Evolutionary conservation across 2,113 vertebrate species (phyloP).

Genomic region (Dromiciops gliroides): DNA sequence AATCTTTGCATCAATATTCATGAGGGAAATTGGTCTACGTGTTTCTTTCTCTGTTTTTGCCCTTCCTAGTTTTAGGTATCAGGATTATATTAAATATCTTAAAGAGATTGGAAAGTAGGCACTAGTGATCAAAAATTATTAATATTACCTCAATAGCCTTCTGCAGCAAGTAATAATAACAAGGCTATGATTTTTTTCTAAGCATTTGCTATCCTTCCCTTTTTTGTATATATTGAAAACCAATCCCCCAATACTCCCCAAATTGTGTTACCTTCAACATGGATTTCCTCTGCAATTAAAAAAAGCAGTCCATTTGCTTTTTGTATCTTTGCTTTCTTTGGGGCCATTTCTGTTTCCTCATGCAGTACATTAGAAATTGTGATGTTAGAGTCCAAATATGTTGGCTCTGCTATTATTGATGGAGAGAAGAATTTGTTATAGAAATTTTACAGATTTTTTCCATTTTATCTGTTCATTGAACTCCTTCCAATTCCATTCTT

Average conservation of each 20-base stretch:
- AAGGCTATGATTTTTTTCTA: neutral
- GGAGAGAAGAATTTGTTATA: neutral
- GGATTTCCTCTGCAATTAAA: neutral
- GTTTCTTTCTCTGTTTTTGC: neutral
- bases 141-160: neutral
- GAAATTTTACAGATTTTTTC: conserved; percentile 4
- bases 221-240: neutral
- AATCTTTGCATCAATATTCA: neutral
- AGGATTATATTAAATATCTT: neutral
- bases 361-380: neutral
- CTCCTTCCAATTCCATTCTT: neutral
- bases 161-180: neutral
- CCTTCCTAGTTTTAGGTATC: neutral
- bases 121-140: neutral
- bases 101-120: neutral
- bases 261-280: neutral
- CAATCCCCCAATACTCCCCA: neutral
- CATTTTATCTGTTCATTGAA: neutral
- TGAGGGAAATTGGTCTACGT: neutral
- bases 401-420: neutral
- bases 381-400: neutral
- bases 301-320: neutral
- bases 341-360: neutral
- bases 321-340: neutral
- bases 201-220: neutral